These are phyloP conservation scores for Augochlorella aurata DNA, from an alignment of 2,888 invertebrate genomes.

Conservation along the genomic window DNA sequence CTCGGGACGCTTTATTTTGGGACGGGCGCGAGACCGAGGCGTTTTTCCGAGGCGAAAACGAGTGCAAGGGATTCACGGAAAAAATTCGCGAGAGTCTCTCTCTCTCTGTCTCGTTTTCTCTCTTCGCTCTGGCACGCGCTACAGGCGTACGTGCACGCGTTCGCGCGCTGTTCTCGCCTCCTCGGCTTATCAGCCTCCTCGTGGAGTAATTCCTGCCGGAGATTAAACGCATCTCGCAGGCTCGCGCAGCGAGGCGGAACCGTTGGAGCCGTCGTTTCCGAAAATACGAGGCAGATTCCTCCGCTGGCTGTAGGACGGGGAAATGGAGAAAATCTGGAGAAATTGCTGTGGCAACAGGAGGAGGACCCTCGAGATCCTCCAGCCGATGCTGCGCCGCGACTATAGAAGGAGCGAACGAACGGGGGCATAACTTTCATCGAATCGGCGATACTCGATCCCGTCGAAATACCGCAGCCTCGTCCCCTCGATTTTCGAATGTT, in stretches of 20 bases:
- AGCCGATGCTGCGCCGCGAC: background rate
- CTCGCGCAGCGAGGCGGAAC: background rate
- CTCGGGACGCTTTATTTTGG: conserved; percentile 45
- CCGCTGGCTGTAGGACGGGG: background rate
- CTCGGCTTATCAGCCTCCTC: background rate
- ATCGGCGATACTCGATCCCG: conserved; percentile 52
- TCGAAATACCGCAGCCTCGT: conserved; percentile 36
- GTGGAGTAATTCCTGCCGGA: background rate
- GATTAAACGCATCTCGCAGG: background rate
- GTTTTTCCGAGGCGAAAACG: conserved; percentile 27
- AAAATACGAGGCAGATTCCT: background rate
- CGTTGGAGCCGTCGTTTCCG: too few species aligned
- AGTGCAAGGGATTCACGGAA: conserved; percentile 30
- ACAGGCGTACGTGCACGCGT: conserved; percentile 21
- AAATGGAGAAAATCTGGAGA: background rate
- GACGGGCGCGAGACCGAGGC: background rate
- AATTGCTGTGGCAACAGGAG: background rate
- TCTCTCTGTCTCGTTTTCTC: conserved; percentile 55
- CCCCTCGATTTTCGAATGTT: conserved; percentile 60
- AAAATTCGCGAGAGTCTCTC: conserved; percentile 35
- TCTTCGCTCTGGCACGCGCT: conserved; percentile 61
- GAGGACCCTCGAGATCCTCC: background rate
- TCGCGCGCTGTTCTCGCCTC: background rate
- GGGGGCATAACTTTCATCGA: conserved; percentile 41
- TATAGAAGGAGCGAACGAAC: conserved; percentile 12